These are phyloP conservation scores for Emmelina monodactyla DNA, from an alignment of 2,888 invertebrate genomes.

Conservation along the genomic window DNA sequence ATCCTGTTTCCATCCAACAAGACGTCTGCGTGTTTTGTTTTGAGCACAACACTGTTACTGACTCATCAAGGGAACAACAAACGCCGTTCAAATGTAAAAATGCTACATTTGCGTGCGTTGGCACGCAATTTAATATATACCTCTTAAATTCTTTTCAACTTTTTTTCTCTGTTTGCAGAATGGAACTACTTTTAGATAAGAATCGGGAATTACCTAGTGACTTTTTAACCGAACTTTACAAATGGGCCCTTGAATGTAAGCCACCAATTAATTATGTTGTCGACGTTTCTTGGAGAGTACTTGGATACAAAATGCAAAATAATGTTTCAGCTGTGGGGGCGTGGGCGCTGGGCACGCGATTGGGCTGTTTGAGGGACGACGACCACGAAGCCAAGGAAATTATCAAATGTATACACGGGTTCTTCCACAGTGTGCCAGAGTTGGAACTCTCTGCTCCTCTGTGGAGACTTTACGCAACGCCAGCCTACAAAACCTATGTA, in stretches of 20 bases:
- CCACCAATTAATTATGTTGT: conserved; percentile 21
- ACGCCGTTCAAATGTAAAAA: conserved; percentile 34
- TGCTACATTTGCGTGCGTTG: background rate
- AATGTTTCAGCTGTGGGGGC: conserved; percentile 79
- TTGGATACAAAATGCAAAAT: too few relatives aligned
- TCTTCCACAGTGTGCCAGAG: conserved; percentile 79
- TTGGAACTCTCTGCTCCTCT: conserved; percentile 77
- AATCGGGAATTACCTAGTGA: conserved; percentile 71
- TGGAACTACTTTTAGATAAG: conserved; percentile 66
- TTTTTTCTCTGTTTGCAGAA: conserved; percentile 50
- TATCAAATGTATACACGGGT: conserved; percentile 77
- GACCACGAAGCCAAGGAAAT: conserved; percentile 78
- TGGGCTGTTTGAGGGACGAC: conserved; percentile 76
- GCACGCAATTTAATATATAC: background rate
- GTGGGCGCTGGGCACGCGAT: conserved; percentile 81
- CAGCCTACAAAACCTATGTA: conserved; percentile 74
- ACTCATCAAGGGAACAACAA: conserved; percentile 49
- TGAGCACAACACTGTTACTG: conserved; percentile 33
- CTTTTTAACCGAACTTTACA: conserved; percentile 76
- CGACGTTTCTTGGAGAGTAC: too few relatives aligned
- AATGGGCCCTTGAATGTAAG: conserved; percentile 86
- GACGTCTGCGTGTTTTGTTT: conserved; percentile 52
- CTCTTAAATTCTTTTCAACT: background rate
- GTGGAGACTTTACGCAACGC: conserved; percentile 77
- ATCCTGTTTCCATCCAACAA: conserved; percentile 52